Percentiles rank a stretch among this genome's conserved stretches.
Evolutionary conservation across 1,140 invertebrate species (phyloP).

Genomic region (silkworm (Bombyx mori)): DNA sequence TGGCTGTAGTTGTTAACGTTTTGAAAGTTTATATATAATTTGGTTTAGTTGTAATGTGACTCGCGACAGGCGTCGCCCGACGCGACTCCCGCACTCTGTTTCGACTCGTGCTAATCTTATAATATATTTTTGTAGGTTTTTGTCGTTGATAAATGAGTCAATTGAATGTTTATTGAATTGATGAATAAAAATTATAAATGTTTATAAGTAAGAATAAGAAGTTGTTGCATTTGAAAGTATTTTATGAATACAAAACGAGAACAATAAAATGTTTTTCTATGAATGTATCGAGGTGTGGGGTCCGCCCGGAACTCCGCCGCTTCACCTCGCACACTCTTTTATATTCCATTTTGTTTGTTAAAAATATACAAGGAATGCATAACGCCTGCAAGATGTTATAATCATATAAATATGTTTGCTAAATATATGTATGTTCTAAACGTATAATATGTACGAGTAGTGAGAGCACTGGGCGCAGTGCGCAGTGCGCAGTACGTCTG

Average conservation of each 20-base stretch:
- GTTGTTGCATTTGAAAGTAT: slow-evolving; percentile 71
- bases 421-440: too few relatives aligned
- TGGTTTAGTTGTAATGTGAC: slow-evolving; percentile 51
- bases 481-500: background rate
- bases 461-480: background rate
- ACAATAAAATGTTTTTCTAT: slow-evolving; percentile 69
- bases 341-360: background rate
- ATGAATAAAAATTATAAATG: slow-evolving; percentile 65
- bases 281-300: slow-evolving; percentile 39
- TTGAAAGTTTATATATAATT: slow-evolving; percentile 64
- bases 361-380: too few relatives aligned
- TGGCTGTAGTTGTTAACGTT: slow-evolving; percentile 69
- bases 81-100: slow-evolving; percentile 18
- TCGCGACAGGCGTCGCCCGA: slow-evolving; percentile 21
- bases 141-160: slow-evolving; percentile 70
- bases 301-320: slow-evolving; percentile 38
- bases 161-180: slow-evolving; percentile 70
- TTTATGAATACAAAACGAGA: slow-evolving; percentile 68
- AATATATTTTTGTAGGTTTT: slow-evolving; percentile 70
- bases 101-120: slow-evolving; percentile 64
- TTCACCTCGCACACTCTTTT: slow-evolving; percentile 27
- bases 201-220: slow-evolving; percentile 58
- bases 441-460: background rate
- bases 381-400: too few relatives aligned
- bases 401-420: too few relatives aligned